phyloP scores from a whole-genome alignment of 1,140 invertebrate species.

The Saxidomus purpurata region DNA sequence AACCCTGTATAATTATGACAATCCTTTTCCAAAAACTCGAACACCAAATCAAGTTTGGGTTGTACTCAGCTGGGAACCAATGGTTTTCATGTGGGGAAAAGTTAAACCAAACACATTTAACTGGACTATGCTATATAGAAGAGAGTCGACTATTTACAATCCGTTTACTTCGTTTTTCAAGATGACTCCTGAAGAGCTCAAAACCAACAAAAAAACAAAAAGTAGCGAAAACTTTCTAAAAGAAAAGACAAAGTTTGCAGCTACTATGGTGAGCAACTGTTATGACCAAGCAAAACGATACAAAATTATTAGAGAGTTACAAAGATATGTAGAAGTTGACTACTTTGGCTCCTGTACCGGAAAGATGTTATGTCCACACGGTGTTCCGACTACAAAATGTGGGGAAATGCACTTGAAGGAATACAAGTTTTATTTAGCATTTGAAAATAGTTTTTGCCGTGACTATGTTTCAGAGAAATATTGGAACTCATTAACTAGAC shows the following conservation, averaged over 20 bases:
- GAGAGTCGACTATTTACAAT: slow-evolving; percentile 50
- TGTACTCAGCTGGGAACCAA: slow-evolving; percentile 55
- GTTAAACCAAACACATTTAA: slow-evolving; percentile 49
- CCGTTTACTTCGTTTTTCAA: slow-evolving; percentile 44
- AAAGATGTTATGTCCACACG: slow-evolving; percentile 28
- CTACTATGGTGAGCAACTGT: slow-evolving; percentile 58
- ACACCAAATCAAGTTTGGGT: slow-evolving; percentile 56
- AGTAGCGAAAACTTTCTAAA: slow-evolving; percentile 30
- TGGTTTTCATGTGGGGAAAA: slow-evolving; percentile 62
- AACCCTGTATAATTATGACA: slow-evolving; percentile 30
- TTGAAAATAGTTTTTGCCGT: slow-evolving; percentile 65
- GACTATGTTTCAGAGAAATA: slow-evolving; percentile 65
- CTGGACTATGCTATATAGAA: slow-evolving; percentile 64
- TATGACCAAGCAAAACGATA: slow-evolving; percentile 62
- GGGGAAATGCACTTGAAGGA: slow-evolving; percentile 31
- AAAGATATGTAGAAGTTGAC: slow-evolving; percentile 54
- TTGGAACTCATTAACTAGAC: slow-evolving; percentile 46
- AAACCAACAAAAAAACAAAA: slow-evolving; percentile 1
- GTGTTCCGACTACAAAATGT: slow-evolving; percentile 49
- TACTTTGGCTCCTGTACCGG: slow-evolving; percentile 49
- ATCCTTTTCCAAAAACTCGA: slow-evolving; percentile 28
- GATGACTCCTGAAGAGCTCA: slow-evolving; percentile 38
- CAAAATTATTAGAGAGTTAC: slow-evolving; percentile 49
- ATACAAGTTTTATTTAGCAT: slow-evolving; percentile 66
- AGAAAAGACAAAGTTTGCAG: slow-evolving; percentile 54